Base-by-base conservation (phyloP, 2,888 invertebrate species). In the Folsomia candida region DNA sequence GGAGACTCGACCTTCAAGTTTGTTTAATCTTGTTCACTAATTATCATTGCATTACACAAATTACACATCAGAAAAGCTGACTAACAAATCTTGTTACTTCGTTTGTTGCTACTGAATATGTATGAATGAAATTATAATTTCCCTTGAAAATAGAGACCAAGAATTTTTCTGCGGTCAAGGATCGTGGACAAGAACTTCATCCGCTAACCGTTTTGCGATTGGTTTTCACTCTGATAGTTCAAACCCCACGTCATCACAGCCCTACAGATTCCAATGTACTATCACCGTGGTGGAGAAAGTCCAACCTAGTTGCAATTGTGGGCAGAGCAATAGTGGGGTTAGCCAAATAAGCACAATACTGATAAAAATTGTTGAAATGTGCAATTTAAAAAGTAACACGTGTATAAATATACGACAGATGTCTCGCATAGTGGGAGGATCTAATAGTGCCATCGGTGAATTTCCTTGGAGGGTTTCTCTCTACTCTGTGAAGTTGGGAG, bases 401-500 rank as follows among this genome's bases (percentile, higher is more conserved):
- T 66, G 14, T 51, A 2, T 65, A n/a, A 71, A 60, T 59, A 57
- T 29, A 51, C 20, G 14, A 24, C 20, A 73, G 73, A 59, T 64
- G 59, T 25, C 62, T n/a, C 67, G 73, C 4, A 75, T 75, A 9
- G 75, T 75, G 22, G 75, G 75, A 22, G 75, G 75, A n/a, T 22
- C 14, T 22, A 29, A 70, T 22, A 68, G 72, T 14, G 51, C 14
- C 3, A 22, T 58, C n/a, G 68, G 70, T 9, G 75, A 75, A 59
- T 75, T 71, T 27, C 75, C 75, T 3, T 75, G 75, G 75, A 65
- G 72, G n/a, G 70, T 65, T 58, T 68, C 67, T 2, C 14, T 75
- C 1, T 75, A 71, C 47, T 71, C 70, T 0, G 25, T 14, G 14
- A 51, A 26, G 6, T 60, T 67, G 26, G 63, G 70, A 20, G 71